Conservation (phyloP, 2,888 invertebrate genomes). For the Stenurella melanura region DNA sequence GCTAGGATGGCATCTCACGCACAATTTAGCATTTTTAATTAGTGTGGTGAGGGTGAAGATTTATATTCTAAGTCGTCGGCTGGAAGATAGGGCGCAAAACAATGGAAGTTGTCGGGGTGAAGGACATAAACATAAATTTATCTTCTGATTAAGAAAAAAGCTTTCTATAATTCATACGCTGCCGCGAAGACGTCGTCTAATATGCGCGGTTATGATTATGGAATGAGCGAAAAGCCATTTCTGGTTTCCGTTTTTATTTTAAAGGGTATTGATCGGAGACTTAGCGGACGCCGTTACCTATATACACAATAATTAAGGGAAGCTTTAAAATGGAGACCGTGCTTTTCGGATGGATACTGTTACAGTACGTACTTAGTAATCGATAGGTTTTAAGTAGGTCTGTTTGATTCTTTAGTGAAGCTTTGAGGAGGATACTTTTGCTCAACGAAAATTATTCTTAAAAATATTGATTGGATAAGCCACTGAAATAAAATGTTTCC, state of each 20-base stretch:
- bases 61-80: slow-evolving; percentile 57
- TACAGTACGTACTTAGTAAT: background rate
- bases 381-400: background rate
- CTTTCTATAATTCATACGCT: slow-evolving; percentile 33
- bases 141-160: slow-evolving; percentile 48
- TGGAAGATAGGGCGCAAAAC: slow-evolving; percentile 43
- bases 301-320: slow-evolving; percentile 24
- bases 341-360: background rate
- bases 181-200: slow-evolving; percentile 13
- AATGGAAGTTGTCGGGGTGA: slow-evolving; percentile 42
- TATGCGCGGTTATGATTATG: slow-evolving; percentile 32
- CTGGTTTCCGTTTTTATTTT: slow-evolving; percentile 31
- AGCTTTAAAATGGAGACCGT: slow-evolving; percentile 18
- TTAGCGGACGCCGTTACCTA: background rate
- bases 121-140: slow-evolving; percentile 51
- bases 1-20: slow-evolving; percentile 68
- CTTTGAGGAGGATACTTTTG: no score
- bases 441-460: no score
- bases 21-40: slow-evolving; percentile 73
- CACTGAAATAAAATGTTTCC: no score
- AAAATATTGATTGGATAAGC: no score
- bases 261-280: slow-evolving; percentile 32
- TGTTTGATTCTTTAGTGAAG: no score
- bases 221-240: slow-evolving; percentile 47
- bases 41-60: slow-evolving; percentile 69